These are phyloP conservation scores for Gadus macrocephalus DNA, from an alignment of 2,113 vertebrate genomes.

Conservation along the genomic window DNA sequence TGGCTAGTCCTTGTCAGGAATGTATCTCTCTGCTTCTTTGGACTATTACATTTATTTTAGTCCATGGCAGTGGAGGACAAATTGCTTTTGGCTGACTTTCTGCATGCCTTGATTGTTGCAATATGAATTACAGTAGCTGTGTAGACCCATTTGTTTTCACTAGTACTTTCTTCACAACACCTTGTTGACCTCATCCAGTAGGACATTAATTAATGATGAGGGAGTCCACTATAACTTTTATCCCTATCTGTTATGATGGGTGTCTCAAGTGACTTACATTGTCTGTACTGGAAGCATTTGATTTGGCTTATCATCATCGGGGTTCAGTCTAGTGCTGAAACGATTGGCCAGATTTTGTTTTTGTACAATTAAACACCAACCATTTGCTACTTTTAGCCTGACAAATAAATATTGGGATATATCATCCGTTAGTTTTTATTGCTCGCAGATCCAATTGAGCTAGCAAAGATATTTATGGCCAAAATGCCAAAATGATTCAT, in stretches of 20 bases:
- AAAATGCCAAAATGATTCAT: too few relatives aligned
- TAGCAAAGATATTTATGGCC: too few relatives aligned
- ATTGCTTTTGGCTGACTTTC: slow-evolving; percentile 71
- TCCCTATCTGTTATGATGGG: slow-evolving; percentile 10
- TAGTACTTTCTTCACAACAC: slow-evolving; percentile 5
- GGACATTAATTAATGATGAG: neutral
- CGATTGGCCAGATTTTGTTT: too few relatives aligned
- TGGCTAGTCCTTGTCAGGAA: slow-evolving; percentile 28
- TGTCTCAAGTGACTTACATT: slow-evolving; percentile 25
- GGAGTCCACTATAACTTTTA: neutral
- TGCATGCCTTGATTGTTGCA: slow-evolving; percentile 24
- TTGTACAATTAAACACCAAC: too few relatives aligned
- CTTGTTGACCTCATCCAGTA: slow-evolving; percentile 9
- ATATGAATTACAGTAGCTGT: slow-evolving; percentile 22
- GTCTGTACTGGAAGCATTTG: slow-evolving; percentile 28
- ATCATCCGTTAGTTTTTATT: neutral
- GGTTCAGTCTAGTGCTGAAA: slow-evolving; percentile 15
- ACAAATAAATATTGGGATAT: too few relatives aligned
- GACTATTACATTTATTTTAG: slow-evolving; percentile 59
- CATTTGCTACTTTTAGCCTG: too few relatives aligned
- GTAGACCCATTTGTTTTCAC: neutral
- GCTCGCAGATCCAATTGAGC: neutral
- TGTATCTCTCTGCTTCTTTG: slow-evolving; percentile 31
- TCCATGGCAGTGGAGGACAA: slow-evolving; percentile 50
- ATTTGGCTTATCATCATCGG: slow-evolving; percentile 29